phyloP scores from a whole-genome alignment of 2,113 vertebrate species.

The Recurvirostra avosetta region DNA sequence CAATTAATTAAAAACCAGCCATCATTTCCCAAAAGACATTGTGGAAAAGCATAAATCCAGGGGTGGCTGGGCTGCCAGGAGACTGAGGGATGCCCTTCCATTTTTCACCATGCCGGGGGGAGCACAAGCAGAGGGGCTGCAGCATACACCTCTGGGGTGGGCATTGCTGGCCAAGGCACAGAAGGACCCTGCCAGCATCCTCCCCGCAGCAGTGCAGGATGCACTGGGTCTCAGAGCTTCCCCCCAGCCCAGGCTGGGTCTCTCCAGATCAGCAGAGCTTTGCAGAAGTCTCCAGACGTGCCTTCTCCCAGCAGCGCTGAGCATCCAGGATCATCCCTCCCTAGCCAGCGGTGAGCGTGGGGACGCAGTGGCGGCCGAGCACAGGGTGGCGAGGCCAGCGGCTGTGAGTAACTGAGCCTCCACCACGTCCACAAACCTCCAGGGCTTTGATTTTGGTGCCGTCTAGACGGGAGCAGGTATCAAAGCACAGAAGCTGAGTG shows the following conservation, averaged over 20 bases:
- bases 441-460: background rate
- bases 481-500: background rate
- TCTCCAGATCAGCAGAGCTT: background rate
- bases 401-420: background rate
- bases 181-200: background rate
- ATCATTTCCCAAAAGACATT: background rate
- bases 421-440: background rate
- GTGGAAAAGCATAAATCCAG: background rate
- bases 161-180: background rate
- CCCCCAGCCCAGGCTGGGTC: background rate
- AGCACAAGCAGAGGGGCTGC: background rate
- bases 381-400: accelerated
- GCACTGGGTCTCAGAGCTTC: background rate
- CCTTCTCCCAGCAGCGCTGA: background rate
- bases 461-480: background rate
- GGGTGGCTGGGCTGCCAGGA: background rate
- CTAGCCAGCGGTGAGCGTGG: accelerated
- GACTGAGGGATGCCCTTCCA: background rate
- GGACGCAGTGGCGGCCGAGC: accelerated
- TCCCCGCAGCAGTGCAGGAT: accelerated
- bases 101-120: accelerated
- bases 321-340: background rate
- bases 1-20: slow-evolving; percentile 8
- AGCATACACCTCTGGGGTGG: background rate
- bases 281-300: background rate